Percentiles rank a stretch among this genome's conserved stretches.
These are phyloP conservation scores for Cherax quadricarinatus DNA, from an alignment of 1,140 invertebrate genomes.

Conservation along the genomic window DNA sequence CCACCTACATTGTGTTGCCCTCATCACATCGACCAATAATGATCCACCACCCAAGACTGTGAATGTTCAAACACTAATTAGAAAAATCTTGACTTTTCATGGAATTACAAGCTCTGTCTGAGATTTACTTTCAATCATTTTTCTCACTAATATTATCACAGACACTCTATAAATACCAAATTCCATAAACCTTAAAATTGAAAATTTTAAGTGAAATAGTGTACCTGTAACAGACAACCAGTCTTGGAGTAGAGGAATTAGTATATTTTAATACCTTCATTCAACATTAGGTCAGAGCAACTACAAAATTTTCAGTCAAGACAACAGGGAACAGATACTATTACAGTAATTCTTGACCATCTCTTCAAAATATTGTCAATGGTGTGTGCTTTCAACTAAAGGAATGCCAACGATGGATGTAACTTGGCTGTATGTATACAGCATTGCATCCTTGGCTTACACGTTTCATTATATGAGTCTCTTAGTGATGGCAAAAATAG, in stretches of 20 bases:
- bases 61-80: background rate
- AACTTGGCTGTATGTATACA: background rate
- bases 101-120: background rate
- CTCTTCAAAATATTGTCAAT: slow-evolving; percentile 11
- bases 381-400: slow-evolving; percentile 1
- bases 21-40: background rate
- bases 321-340: slow-evolving; percentile 15
- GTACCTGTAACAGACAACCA: background rate
- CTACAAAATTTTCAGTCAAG: slow-evolving; percentile 7
- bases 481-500: background rate
- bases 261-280: background rate
- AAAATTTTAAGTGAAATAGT: background rate
- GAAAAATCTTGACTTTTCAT: background rate
- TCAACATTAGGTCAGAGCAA: background rate
- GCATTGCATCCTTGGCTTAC: background rate
- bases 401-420: background rate
- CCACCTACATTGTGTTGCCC: background rate
- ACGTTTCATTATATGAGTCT: background rate
- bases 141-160: background rate
- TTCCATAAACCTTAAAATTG: background rate
- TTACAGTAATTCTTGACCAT: background rate
- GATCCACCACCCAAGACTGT: background rate
- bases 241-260: background rate
- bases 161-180: background rate
- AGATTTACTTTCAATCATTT: background rate